Percentiles rank a stretch among this genome's conserved stretches.
Evolutionary conservation across 1,140 invertebrate species (phyloP).

Genomic region (Penaeus vannamei): DNA sequence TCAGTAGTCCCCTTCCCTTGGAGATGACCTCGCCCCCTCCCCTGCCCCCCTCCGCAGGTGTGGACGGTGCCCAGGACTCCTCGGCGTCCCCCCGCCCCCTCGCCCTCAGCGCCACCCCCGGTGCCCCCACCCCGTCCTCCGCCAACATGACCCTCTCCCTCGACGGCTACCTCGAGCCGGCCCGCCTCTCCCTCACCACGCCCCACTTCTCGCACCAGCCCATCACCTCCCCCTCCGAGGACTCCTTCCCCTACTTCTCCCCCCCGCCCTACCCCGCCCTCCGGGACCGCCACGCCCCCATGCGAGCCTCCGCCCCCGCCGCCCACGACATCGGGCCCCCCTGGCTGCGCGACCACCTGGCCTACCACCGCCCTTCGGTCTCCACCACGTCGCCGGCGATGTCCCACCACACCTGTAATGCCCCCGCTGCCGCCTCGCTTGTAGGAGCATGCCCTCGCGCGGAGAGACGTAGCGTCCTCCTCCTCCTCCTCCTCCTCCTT

Average conservation of each 20-base stretch:
- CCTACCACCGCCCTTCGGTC: slow-evolving; percentile 75
- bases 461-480: background rate
- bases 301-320: slow-evolving; percentile 60
- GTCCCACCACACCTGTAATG: slow-evolving; percentile 88
- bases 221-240: slow-evolving; percentile 77
- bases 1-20: slow-evolving; percentile 67
- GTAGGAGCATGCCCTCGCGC: slow-evolving; percentile 24
- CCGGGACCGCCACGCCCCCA: slow-evolving; percentile 69
- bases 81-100: slow-evolving; percentile 58
- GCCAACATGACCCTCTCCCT: slow-evolving; percentile 86
- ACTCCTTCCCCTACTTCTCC: slow-evolving; percentile 87
- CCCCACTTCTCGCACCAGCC: slow-evolving; percentile 77
- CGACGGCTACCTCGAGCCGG: slow-evolving; percentile 87
- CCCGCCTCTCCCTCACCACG: slow-evolving; percentile 76
- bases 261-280: slow-evolving; percentile 79
- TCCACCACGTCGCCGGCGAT: slow-evolving; percentile 82
- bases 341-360: slow-evolving; percentile 73
- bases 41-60: slow-evolving; percentile 69
- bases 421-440: slow-evolving; percentile 20
- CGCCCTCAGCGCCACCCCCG: slow-evolving; percentile 67
- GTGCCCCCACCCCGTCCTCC: slow-evolving; percentile 84
- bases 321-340: slow-evolving; percentile 74
- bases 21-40: slow-evolving; percentile 69
- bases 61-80: slow-evolving; percentile 56
- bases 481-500: background rate